These are phyloP conservation scores for Tromatobia lineatoria DNA, from an alignment of 2,888 invertebrate genomes.

Conservation along the genomic window DNA sequence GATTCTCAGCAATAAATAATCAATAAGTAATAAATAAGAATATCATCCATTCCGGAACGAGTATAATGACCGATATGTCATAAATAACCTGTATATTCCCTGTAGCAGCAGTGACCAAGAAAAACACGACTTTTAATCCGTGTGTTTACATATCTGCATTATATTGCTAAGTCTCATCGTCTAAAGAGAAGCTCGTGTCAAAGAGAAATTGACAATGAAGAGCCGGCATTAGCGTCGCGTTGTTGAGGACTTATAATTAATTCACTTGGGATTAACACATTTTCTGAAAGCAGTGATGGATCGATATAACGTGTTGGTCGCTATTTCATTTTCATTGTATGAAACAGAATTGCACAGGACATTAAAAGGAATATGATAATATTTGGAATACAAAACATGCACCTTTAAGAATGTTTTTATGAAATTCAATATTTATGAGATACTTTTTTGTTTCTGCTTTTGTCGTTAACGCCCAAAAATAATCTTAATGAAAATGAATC, in stretches of 20 bases:
- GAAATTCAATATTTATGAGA: too few species aligned
- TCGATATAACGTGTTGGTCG: background rate
- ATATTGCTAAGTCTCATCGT: background rate
- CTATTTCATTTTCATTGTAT: background rate
- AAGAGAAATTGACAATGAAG: background rate
- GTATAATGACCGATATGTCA: background rate
- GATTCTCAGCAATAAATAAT: background rate
- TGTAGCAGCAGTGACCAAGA: background rate
- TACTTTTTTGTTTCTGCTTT: too few species aligned
- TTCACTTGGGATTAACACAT: slow-evolving; percentile 6
- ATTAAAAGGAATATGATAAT: background rate
- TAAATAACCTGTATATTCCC: slow-evolving; percentile 19
- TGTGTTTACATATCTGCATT: slow-evolving; percentile 7
- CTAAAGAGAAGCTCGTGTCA: background rate
- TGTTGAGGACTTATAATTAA: background rate
- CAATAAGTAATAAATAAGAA: background rate
- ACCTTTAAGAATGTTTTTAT: too few species aligned
- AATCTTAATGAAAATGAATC: too few species aligned
- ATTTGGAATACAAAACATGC: too few species aligned
- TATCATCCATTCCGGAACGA: background rate
- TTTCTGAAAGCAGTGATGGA: background rate
- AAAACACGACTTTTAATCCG: slow-evolving; percentile 9
- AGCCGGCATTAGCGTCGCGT: background rate
- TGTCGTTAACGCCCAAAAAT: too few species aligned
- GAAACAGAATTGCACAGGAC: background rate